These are phyloP conservation scores for Pteronura brasiliensis DNA, from an alignment of 2,113 vertebrate genomes.

Conservation along the genomic window DNA sequence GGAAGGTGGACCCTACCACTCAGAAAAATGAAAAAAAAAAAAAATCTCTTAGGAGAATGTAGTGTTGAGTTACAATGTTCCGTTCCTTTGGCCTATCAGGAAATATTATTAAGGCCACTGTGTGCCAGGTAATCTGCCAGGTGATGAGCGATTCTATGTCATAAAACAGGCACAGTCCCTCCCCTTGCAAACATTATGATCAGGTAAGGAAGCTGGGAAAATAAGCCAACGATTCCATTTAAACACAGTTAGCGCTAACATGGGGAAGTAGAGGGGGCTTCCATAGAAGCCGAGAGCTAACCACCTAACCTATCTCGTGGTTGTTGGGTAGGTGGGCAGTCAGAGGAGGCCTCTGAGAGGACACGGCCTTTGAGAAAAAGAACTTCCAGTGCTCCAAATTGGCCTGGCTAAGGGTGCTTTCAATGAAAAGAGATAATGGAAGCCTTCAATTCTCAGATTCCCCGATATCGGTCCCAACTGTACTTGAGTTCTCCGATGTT, in stretches of 20 bases:
- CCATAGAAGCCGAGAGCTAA: not conserved
- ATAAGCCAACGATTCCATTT: not conserved
- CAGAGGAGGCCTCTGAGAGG: not conserved
- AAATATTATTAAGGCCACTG: not conserved
- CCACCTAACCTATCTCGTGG: not conserved
- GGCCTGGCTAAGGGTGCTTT: not conserved
- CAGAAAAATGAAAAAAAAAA: not conserved
- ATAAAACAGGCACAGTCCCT: not conserved
- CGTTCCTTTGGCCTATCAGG: not conserved
- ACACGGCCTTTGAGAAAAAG: not conserved
- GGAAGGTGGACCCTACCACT: not conserved
- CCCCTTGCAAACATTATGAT: not conserved
- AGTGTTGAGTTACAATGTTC: not conserved
- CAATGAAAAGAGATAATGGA: not conserved
- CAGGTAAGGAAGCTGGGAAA: not conserved
- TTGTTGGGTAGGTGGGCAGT: too few species aligned
- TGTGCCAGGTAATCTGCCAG: not conserved
- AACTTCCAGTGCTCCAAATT: not conserved
- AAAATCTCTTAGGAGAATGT: not conserved
- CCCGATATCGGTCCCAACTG: not conserved
- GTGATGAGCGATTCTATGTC: not conserved
- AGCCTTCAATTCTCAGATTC: too few species aligned
- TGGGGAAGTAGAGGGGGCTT: rapidly evolving
- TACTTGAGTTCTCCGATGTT: not conserved
- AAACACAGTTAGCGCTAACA: not conserved